These are phyloP conservation scores for Zaprionus capensis DNA, from an alignment of 1,140 invertebrate species.

Conservation along the genomic window DNA sequence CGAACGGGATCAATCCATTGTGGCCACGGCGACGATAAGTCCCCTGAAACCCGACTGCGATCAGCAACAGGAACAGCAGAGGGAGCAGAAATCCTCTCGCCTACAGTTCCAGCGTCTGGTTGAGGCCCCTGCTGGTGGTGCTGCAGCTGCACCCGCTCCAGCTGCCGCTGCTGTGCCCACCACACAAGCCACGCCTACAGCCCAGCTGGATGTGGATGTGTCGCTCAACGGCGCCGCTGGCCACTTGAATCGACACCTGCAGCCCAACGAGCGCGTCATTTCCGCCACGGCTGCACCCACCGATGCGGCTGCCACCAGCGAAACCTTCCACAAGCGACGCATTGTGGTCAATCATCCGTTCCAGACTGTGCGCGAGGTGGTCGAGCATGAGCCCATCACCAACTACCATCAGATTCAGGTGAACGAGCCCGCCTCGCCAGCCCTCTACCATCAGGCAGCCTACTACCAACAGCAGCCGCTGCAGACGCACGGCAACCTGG, in stretches of 20 bases:
- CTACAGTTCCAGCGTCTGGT: constrained; percentile 65
- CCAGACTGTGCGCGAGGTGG: constrained; percentile 87
- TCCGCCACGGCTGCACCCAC: constrained; percentile 86
- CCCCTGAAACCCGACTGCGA: constrained; percentile 64
- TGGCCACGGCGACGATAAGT: constrained; percentile 62
- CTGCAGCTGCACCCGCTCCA: constrained; percentile 84
- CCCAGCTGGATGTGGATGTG: constrained; percentile 62
- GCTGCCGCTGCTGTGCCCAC: constrained; percentile 83
- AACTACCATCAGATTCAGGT: constrained; percentile 85
- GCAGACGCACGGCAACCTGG: constrained; percentile 72
- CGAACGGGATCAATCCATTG: constrained; percentile 56
- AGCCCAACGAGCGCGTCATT: constrained; percentile 85
- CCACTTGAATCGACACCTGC: constrained; percentile 65
- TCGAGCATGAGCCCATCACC: constrained; percentile 86
- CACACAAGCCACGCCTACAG: constrained; percentile 84
- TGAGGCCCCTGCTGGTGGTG: constrained; percentile 81
- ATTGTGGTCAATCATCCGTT: constrained; percentile 87
- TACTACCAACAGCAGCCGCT: constrained; percentile 70
- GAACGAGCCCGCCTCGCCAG: constrained; percentile 79
- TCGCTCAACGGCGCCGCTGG: constrained; percentile 63
- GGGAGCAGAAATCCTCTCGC: constrained; percentile 15
- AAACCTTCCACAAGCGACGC: constrained; percentile 87
- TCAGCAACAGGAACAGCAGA: constrained; percentile 29
- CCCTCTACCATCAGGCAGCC: constrained; percentile 69
- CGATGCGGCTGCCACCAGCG: constrained; percentile 85